These are phyloP conservation scores for human DNA, from an alignment of 2,113 vertebrate species.

Conservation along the genomic window GRCh38 chr5:117161001-117161500, in stretches of 20 bases:
- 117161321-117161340: slow-evolving; percentile 39
- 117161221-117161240: not conserved
- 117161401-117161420: slow-evolving; percentile 39
- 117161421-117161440: slow-evolving; percentile 1
- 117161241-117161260: not conserved
- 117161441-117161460: not conserved
- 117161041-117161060: not conserved
- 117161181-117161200: not conserved
- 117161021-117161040: not conserved
- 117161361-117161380: slow-evolving; percentile 2
- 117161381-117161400: slow-evolving; percentile 51
- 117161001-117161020: not conserved
- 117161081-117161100: not conserved
- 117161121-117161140: not conserved
- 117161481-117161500: slow-evolving; percentile 31
- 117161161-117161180: not conserved
- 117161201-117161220: not conserved
- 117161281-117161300: not conserved
- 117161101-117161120: not conserved
- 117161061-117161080: not conserved
- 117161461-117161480: slow-evolving; percentile 15
- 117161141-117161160: not conserved
- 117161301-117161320: not conserved
- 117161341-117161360: slow-evolving; percentile 54
- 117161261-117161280: not conserved